Percentiles rank a stretch among this genome's conserved stretches.
Conservation (phyloP, 2,797 vertebrate genomes). For the Alca torda region DNA sequence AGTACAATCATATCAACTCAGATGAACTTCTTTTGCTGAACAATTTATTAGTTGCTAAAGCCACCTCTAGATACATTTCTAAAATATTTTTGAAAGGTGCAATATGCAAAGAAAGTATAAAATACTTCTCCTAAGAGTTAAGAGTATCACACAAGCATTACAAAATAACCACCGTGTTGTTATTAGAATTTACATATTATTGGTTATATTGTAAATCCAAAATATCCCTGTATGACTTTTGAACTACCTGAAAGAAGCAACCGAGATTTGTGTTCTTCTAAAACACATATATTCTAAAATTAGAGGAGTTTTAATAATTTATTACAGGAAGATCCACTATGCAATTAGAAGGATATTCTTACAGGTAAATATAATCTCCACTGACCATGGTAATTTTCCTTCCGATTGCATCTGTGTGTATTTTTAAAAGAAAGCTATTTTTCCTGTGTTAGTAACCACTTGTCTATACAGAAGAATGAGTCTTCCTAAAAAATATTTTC, state of each 20-base stretch:
- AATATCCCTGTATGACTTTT: not conserved
- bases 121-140: not conserved
- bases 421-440: not conserved
- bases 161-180: not conserved
- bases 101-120: not conserved
- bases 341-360: not conserved
- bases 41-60: not conserved
- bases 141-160: not conserved
- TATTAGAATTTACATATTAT: not conserved
- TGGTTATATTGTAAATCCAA: not conserved
- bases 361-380: not conserved
- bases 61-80: not conserved
- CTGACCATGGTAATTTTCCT: not conserved
- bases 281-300: not conserved
- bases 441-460: not conserved
- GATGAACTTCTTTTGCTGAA: not conserved
- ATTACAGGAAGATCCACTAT: not conserved
- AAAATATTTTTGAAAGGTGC: not conserved
- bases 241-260: not conserved
- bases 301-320: not conserved
- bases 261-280: not conserved
- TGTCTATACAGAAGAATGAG: not conserved
- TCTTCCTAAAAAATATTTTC: not conserved
- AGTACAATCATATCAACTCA: not conserved
- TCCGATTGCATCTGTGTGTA: not conserved